Base-by-base conservation (phyloP, 2,888 invertebrate genomes). In the Rugalucina vietnamica region DNA sequence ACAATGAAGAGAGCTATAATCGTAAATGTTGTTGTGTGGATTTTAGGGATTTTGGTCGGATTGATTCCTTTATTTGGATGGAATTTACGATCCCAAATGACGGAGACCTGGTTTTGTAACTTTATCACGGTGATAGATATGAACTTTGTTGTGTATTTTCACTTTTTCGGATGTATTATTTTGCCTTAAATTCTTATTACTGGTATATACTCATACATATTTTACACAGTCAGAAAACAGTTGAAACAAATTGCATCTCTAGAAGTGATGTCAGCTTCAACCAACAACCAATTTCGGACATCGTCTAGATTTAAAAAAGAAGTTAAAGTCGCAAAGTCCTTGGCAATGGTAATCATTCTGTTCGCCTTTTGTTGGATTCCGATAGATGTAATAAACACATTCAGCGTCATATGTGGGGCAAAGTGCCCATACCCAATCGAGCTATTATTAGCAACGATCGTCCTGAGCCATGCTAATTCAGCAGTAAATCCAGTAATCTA, bases 291-390 rank as follows among this genome's bases (percentile, higher is more conserved):
- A 8, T 27, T 39, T 2, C 21, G 36, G 1, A 69, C 74, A n/a
- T 72, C 76, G 5, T 24, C 34, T 1, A 81, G 85, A 57, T 91
- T 91, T n/a, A 82, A 85, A 73, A 86, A 88, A 72, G 93, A 93
- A 74, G 91, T 92, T 32, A 91, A 92, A 82, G 94, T 93, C 1
- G 94, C 94, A 12, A 94, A 94, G 76, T 92, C 92, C 72, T 89
- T 94, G 18, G 93, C 93, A 3, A 83, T 93, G 5, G 92, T 94
- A 24, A 92, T 94, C n/a, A 85, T 92, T 5, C 79, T 94, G 14
- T 94, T 94, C 85, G 93, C 91, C 5, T 34, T 93, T 8, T 92
- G 93, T 83, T 94, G 94, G 94, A 87, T 94, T 69, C 94, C 94
- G 1, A 83, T 94, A 10, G 93, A 94, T 83, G 91, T 93, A 71